These are phyloP conservation scores for Drosophila biarmipes DNA, from an alignment of 1,140 invertebrate genomes.

Conservation along the genomic window DNA sequence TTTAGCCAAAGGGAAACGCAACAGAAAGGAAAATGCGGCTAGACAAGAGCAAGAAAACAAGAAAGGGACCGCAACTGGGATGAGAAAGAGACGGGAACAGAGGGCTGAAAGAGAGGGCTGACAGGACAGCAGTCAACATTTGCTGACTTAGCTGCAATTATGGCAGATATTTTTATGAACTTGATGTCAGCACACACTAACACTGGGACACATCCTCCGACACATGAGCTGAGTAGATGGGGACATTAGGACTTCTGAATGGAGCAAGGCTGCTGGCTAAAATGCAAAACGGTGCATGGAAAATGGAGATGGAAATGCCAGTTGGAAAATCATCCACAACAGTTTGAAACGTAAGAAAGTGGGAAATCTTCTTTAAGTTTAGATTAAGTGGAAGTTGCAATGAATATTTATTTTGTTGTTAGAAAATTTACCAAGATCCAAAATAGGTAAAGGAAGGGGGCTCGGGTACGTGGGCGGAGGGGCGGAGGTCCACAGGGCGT, in stretches of 20 bases:
- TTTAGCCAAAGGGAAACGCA: constrained; percentile 54
- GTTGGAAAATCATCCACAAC: not conserved
- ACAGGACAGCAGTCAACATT: constrained; percentile 48
- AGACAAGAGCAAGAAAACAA: constrained; percentile 14
- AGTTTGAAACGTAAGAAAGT: not conserved
- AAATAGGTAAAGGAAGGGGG: not conserved
- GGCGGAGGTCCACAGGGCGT: too few relatives aligned
- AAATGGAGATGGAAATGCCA: constrained; percentile 30
- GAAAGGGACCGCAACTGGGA: not conserved
- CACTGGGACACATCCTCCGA: constrained; percentile 6
- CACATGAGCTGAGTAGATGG: not conserved
- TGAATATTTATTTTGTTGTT: not conserved
- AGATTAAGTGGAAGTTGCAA: not conserved
- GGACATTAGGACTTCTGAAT: constrained; percentile 16
- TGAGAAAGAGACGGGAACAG: not conserved
- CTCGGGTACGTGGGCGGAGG: not conserved
- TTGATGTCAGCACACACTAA: constrained; percentile 49
- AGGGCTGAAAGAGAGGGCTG: too few relatives aligned
- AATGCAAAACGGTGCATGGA: constrained; percentile 22
- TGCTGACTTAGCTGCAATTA: constrained; percentile 67
- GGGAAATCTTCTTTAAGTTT: not conserved
- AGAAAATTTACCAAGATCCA: not conserved
- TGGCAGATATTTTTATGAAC: constrained; percentile 72
- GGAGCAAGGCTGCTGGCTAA: constrained; percentile 1
- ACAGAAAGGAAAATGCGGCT: constrained; percentile 52